Evolutionary conservation across 2,888 invertebrate genomes (phyloP), one percentile per base, ranked within the genome.

Genomic region (Macrophya annulata): DNA sequence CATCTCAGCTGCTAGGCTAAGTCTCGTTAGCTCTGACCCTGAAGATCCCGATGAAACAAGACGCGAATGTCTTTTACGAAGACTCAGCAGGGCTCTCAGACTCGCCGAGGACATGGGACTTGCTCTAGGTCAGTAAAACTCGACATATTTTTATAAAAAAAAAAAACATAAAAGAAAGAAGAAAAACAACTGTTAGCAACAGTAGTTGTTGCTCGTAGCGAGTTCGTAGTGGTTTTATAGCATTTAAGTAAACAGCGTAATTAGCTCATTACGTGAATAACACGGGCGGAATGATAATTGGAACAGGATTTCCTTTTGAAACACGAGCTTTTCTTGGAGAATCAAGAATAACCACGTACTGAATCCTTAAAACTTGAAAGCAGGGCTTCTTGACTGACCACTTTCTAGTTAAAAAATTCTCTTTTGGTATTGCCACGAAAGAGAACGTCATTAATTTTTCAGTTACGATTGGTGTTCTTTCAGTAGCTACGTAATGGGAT

Each of bases 41-140:
- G 93, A 93, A 74, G 93, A 93, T 85, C 91, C 93, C 6, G 93
- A 93, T 79, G 93, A 93, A 72, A 92, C 91, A 4, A 90, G 92
- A 74, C 89, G 92, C 40, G 93, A 93, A 71, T 93, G 93, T 86
- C 87, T 92, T 72, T 88, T 93, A 6, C 90, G 93, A 84, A 89
- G 93, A 85, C 90, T 93, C 85, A 92, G 91, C 65, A 87, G 93
- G 65, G 91, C 90, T 37, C 89, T 93, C 84, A 93, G 91, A 87
- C 88, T 93, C 37, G 93, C 93, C 17, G 93, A 93, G 86, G 93
- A 93, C 48, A 87, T 92, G 85, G 93, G 93, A 37, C 90, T 93
- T n/a, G 93, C 93, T 55, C 86, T 93, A 83, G 93, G 93, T 90
- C 48, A 86, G 77, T 77, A 31, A 77, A 17, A 9, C 25, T 55